phyloP scores from a whole-genome alignment of 1,140 invertebrate genomes.

The Drosophila tani region DNA sequence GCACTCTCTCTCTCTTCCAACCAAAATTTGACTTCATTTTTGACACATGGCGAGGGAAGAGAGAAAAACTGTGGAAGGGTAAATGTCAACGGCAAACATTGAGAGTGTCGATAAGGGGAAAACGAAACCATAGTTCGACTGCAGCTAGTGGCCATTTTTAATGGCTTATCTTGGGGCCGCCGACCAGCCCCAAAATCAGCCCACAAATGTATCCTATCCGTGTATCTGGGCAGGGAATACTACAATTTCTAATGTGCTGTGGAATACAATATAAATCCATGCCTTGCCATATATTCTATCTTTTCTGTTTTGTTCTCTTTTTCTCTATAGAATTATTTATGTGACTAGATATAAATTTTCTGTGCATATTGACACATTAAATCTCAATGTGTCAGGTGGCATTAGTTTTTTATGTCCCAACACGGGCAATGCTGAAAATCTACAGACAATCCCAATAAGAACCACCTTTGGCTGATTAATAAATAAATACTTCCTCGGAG shows the following conservation, averaged over 20 bases:
- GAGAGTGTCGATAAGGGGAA: constrained; percentile 72
- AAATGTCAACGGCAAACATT: constrained; percentile 75
- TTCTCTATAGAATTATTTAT: constrained; percentile 35
- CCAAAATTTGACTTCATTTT: constrained; percentile 70
- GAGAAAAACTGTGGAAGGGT: constrained; percentile 34
- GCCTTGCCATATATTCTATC: constrained; percentile 47
- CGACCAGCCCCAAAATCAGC: constrained; percentile 41
- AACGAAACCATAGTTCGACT: constrained; percentile 49
- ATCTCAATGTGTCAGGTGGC: constrained; percentile 84
- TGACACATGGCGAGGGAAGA: constrained; percentile 54
- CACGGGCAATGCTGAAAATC: constrained; percentile 44
- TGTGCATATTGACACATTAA: constrained; percentile 83
- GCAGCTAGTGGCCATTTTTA: constrained; percentile 77
- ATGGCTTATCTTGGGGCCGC: constrained; percentile 67
- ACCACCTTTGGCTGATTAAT: constrained; percentile 21
- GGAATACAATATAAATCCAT: constrained; percentile 60
- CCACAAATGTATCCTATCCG: constrained; percentile 32
- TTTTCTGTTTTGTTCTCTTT: constrained; percentile 11
- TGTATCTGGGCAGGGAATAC: constrained; percentile 17
- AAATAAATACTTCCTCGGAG: constrained; percentile 11
- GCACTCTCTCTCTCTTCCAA: constrained; percentile 30
- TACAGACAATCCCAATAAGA: constrained; percentile 50
- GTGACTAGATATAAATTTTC: constrained; percentile 73
- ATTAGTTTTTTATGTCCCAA: constrained; percentile 71
- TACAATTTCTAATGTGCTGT: constrained; percentile 23